Base-by-base conservation (phyloP, 1,140 invertebrate genomes). In the Leucophenga varia region DNA sequence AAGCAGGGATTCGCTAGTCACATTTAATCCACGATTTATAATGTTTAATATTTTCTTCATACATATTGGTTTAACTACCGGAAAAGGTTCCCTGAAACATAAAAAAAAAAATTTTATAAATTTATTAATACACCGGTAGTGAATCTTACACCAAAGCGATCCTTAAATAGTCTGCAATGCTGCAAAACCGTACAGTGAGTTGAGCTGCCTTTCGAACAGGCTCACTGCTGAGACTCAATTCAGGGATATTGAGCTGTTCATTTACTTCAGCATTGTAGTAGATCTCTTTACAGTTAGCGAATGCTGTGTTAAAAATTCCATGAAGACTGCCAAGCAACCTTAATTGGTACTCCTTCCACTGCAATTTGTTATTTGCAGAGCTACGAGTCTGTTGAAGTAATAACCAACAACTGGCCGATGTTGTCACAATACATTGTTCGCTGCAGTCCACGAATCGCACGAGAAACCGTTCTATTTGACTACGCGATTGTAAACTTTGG, bases 341-440 rank as follows among this genome's bases (percentile, higher is more conserved):
- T 13, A 35, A 12, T 28, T 54, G 52, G 32, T 45, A 17, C 20
- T n/a, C 42, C 40, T 3, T 47, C 47, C 7, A 43, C 47, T 10
- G 19, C 4, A 20, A 45, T 30, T 22, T 43, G 8, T 43, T 14
- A 46, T 25, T 22, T 48, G 46, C 13, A 43, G 47, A 6, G 49
- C 28, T 14, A 49, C 31, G 10, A 35, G 43, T 12, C n/a, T n/a
- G n/a, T n/a, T n/a, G n/a, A n/a, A n/a, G n/a, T n/a, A n/a, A n/a
- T n/a, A n/a, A n/a, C n/a, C n/a, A n/a, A n/a, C n/a, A n/a, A n/a
- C n/a, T n/a, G n/a, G n/a, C n/a, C n/a, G n/a, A n/a, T n/a, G n/a
- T n/a, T n/a, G n/a, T n/a, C n/a, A n/a, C n/a, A n/a, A 54, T 28
- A 30, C 52, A 54, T 31, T 42, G 48, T n/a, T 40, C 52, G 28